A percentile compares a stretch with the other conserved stretches of the same genome.
Evolutionary conservation across 2,113 vertebrate genomes (phyloP).

Genomic region (Forbesichthys papilliferus): DNA sequence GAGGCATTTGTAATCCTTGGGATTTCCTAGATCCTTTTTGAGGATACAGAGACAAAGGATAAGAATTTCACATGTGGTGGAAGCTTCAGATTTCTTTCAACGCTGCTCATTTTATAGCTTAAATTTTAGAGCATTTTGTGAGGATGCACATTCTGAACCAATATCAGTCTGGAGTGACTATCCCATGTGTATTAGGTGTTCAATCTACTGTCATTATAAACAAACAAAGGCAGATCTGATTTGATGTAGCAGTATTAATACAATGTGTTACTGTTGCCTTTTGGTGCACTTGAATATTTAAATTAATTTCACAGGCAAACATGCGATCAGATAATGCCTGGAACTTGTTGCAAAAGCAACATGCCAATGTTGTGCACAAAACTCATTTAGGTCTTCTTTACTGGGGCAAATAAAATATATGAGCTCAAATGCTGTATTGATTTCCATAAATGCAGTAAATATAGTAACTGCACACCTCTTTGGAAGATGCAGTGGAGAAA

Average conservation of each 20-base stretch:
- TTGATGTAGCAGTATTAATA: slow-evolving; percentile 21
- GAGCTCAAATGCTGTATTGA: background rate
- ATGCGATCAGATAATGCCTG: slow-evolving; percentile 24
- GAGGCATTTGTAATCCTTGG: background rate
- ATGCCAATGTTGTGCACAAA: slow-evolving; percentile 11
- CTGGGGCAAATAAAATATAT: background rate
- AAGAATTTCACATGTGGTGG: background rate
- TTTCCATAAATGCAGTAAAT: too few species aligned
- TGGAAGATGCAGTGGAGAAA: too few species aligned
- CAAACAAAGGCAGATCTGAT: slow-evolving; percentile 20
- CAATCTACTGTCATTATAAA: background rate
- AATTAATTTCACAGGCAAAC: slow-evolving; percentile 5
- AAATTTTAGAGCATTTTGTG: background rate
- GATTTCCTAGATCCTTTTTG: background rate
- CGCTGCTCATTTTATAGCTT: background rate
- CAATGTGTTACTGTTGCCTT: slow-evolving; percentile 9
- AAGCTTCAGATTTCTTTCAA: slow-evolving; percentile 4
- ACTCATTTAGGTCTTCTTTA: background rate
- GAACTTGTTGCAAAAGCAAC: background rate
- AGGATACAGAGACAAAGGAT: background rate
- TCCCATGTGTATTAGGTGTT: slow-evolving; percentile 16
- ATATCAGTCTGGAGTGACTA: background rate
- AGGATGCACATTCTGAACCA: background rate
- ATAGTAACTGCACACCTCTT: too few species aligned
- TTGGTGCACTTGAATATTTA: slow-evolving; percentile 20